Conservation (phyloP, 2,888 invertebrate species). For the Dromius quadrimaculatus region DNA sequence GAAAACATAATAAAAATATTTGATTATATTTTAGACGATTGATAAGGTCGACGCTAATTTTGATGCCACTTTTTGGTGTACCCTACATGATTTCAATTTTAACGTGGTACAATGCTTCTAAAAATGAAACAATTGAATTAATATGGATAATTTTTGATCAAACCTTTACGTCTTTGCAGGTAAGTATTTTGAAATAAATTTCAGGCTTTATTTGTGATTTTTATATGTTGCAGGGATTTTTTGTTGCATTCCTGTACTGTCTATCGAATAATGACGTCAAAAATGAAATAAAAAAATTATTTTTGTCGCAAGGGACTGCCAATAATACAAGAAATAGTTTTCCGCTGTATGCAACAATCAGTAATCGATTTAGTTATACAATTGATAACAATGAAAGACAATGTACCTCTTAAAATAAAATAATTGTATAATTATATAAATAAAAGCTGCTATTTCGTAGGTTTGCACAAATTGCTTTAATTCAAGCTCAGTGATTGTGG, state of each 20-base stretch:
- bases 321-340: conserved; percentile 22
- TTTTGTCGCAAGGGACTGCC: background rate
- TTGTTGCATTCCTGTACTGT: conserved; percentile 75
- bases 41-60: conserved; percentile 74
- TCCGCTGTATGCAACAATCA: conserved; percentile 20
- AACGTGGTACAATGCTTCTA: conserved; percentile 66
- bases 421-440: too few species aligned
- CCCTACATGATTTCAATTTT: conserved; percentile 73
- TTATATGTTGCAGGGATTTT: conserved; percentile 69
- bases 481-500: too few species aligned
- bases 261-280: conserved; percentile 74
- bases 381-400: conserved; percentile 17
- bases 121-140: conserved; percentile 69
- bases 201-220: conserved; percentile 10
- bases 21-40: conserved; percentile 67
- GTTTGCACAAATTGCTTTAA: too few species aligned
- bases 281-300: conserved; percentile 64
- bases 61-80: conserved; percentile 77
- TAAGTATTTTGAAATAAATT: conserved; percentile 60
- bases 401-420: background rate
- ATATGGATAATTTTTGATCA: conserved; percentile 76
- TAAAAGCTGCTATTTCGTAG: too few species aligned
- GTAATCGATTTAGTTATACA: conserved; percentile 25
- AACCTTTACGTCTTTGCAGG: conserved; percentile 77
- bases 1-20: background rate